Evolutionary conservation across 2,113 vertebrate species (phyloP), one percentile per base, ranked within the genome.

Genomic region (Paracanthobrama guichenoti): DNA sequence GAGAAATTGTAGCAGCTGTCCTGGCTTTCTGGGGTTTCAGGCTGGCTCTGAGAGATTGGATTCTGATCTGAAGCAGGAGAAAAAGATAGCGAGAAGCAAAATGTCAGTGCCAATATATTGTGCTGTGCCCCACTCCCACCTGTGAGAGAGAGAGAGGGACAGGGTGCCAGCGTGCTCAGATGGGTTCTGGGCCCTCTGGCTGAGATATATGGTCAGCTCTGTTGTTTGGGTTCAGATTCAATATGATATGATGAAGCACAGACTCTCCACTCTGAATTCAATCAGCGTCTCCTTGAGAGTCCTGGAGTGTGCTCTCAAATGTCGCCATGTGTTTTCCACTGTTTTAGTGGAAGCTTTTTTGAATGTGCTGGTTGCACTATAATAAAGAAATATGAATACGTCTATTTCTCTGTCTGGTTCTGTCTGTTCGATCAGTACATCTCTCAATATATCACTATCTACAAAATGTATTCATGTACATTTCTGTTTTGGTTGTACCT

Each of bases 171-270:
- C 0, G n/a, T 28, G 20, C 57, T 53, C 62, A 26, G 79, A 64
- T 53, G 62, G 46, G 62, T 81, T 67, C 42, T 48, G 8, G 78
- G 9, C 1, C 24, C 59, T 66, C n/a, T 28, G 59, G 18, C 16
- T 66, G 44, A 81, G 79, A 81, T 81, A 67, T 67, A 48, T 53
- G 44, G 62, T 81, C 60, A 67, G 59, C 67, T 75, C 82, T 67
- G 53, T 48, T 31, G 57, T 84, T 84, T 57, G 31, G 72, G 48
- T 12, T 59, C 46, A 69, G 69, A 44, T 84, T 62, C 60, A 67
- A 28, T 84, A 80, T 59, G 39, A 84, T 86, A 79, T 53, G 46
- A 53, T 59, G 60, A 11, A 60, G 59, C 69, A 20, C 11, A 16
- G 59, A 31, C 69, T 76, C 59, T 76, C 46, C 48, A 48, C 44